Conservation (phyloP, 2,797 vertebrate genomes). For the Pyrocephalus nanus region DNA sequence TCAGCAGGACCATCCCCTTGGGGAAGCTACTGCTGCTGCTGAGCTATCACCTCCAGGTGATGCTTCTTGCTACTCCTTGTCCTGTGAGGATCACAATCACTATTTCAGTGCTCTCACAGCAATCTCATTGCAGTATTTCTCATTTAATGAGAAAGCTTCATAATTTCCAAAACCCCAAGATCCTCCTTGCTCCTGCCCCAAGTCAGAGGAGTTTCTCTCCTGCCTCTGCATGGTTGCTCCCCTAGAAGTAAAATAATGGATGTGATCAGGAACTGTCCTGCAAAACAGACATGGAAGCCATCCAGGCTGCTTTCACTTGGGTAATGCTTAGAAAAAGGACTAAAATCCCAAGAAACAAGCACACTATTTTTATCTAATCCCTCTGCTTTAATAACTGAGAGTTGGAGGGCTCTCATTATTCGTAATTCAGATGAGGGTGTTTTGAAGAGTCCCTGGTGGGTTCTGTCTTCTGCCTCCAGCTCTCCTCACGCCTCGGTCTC, state of each 20-base stretch:
- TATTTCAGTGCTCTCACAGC: not conserved
- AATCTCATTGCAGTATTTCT: not conserved
- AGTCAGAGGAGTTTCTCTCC: not conserved
- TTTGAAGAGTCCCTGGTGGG: slow-evolving; percentile 23
- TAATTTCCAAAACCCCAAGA: not conserved
- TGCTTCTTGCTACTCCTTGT: not conserved
- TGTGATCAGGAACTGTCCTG: accelerated
- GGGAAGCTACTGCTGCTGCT: not conserved
- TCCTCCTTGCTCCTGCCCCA: not conserved
- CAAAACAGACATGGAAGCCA: not conserved
- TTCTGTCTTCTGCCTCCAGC: slow-evolving; percentile 44
- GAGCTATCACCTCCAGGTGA: not conserved
- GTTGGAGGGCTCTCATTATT: slow-evolving; percentile 60
- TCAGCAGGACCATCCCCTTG: not conserved
- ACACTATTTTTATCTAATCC: slow-evolving; percentile 60
- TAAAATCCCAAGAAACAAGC: slow-evolving; percentile 29
- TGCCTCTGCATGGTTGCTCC: not conserved
- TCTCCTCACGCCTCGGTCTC: not conserved
- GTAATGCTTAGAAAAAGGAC: not conserved
- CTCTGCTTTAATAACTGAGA: slow-evolving; percentile 56
- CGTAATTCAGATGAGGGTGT: slow-evolving; percentile 52
- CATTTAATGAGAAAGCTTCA: not conserved
- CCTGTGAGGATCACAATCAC: accelerated
- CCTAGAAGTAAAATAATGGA: not conserved
- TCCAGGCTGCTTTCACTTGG: not conserved